phyloP scores from a whole-genome alignment of 2,797 vertebrate species.

The Hoplostethus atlanticus region DNA sequence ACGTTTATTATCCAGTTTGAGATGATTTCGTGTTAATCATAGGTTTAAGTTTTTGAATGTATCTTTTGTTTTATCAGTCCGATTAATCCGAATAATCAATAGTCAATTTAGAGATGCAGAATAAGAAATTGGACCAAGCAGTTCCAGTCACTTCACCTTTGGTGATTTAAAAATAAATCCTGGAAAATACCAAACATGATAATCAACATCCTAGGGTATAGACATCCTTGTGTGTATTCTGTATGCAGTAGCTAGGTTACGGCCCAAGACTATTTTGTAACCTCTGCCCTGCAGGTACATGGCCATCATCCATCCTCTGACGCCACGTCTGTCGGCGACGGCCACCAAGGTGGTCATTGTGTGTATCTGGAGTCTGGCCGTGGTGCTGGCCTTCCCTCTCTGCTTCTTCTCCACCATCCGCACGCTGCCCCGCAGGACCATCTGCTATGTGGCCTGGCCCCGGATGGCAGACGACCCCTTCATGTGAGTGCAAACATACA shows the following conservation, averaged over 20 bases:
- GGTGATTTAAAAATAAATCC: background rate
- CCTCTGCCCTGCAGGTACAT: conserved; percentile 88
- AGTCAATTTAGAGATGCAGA: no score
- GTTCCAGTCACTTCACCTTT: background rate
- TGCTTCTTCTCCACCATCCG: conserved; percentile 93
- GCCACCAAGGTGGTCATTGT: conserved; percentile 93
- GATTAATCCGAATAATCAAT: no score
- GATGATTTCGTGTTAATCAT: no score
- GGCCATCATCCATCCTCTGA: conserved; percentile 98
- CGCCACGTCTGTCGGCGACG: conserved; percentile 94
- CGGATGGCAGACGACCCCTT: conserved; percentile 87
- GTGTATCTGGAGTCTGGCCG: conserved; percentile 95
- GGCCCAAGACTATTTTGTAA: no score
- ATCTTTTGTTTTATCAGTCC: background rate
- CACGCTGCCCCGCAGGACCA: conserved; percentile 87
- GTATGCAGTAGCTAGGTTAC: background rate
- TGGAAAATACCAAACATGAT: background rate
- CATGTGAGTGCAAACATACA: conserved; percentile 85
- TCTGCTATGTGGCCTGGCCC: conserved; percentile 96
- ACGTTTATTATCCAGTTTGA: no score
- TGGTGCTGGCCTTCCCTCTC: conserved; percentile 94
- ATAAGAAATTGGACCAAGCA: no score
- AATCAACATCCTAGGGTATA: background rate
- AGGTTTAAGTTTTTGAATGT: no score
- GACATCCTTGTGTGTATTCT: no score